Conservation (phyloP, 2,113 vertebrate species). For the Mesembrinibis cayennensis region DNA sequence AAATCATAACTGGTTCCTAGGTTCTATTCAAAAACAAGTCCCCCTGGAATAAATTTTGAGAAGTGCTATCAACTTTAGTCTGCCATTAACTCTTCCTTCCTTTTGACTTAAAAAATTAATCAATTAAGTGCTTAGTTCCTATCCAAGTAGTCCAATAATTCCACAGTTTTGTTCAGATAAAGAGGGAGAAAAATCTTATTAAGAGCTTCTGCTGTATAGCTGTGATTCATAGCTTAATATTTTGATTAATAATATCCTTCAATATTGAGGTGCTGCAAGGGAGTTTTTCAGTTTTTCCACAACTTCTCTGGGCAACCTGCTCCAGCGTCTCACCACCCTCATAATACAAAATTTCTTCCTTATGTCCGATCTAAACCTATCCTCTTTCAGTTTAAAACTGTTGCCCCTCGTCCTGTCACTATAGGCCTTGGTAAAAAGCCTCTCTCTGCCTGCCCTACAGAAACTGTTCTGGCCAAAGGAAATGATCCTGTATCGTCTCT, state of each 20-base stretch:
- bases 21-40: neutral
- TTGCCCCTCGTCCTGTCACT: neutral
- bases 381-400: neutral
- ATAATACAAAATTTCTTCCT: neutral
- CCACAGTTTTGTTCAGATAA: neutral
- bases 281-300: neutral
- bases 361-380: neutral
- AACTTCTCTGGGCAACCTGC: neutral
- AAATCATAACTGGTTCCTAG: neutral
- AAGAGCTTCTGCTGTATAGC: neutral
- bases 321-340: neutral
- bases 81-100: neutral
- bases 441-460: neutral
- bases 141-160: neutral
- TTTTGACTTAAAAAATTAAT: neutral
- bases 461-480: neutral
- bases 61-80: neutral
- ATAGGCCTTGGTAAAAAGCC: neutral
- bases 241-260: neutral
- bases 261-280: neutral
- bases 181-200: neutral
- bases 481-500: neutral
- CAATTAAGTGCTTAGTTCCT: neutral
- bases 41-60: neutral
- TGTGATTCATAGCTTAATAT: neutral